Evolutionary conservation across 2,888 invertebrate genomes (phyloP), one percentile per base, ranked within the genome.

Genomic region (Itoplectis maculator): DNA sequence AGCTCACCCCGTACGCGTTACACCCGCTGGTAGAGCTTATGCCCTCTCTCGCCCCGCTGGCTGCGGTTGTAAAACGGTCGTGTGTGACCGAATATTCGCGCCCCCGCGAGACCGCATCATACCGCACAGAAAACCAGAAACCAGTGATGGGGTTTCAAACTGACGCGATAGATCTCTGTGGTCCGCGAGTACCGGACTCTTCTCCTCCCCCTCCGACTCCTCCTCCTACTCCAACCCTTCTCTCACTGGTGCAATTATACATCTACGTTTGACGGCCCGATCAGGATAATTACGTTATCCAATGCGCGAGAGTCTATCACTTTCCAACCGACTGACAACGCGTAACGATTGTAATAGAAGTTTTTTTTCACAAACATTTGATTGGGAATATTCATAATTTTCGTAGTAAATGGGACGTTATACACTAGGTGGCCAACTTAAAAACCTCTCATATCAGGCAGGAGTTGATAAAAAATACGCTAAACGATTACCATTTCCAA

Each of bases 41-140:
- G 73, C 61, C 61, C 18, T 47, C 29, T 29, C 29, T 29, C 29
- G 29, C 5, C 56, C 54, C 35, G 75, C 59, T 54, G 68, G 42
- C 61, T 76, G 76, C 76, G 76, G 76, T 77, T 69, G 68, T 61
- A 69, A 77, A 77, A 77, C 76, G 76, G 8, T 69, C 76, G 76
- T 61, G 69, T 29, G 37, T 47, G 68, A 69, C 69, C 69, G 59
- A 77, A 77, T 68, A 37, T 15, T 61, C 76, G 76, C 37, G 49
- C 13, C 49, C 76, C 61, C 76, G n/a, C 35, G 51, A 5, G 69
- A 77, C 76, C 76, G 51, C 76, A 69, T 68, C 49, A 40, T 74
- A 69, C 69, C 76, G 23, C 69, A 61, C 49, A n/a, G 69, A 77
- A 77, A 77, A 77, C 68, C 76, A 69, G 59, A 77, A 69, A 69